A percentile compares a stretch with the other conserved stretches of the same genome.
Evolutionary conservation across 2,797 vertebrate genomes (phyloP).

Genomic region (Nyctibius grandis): DNA sequence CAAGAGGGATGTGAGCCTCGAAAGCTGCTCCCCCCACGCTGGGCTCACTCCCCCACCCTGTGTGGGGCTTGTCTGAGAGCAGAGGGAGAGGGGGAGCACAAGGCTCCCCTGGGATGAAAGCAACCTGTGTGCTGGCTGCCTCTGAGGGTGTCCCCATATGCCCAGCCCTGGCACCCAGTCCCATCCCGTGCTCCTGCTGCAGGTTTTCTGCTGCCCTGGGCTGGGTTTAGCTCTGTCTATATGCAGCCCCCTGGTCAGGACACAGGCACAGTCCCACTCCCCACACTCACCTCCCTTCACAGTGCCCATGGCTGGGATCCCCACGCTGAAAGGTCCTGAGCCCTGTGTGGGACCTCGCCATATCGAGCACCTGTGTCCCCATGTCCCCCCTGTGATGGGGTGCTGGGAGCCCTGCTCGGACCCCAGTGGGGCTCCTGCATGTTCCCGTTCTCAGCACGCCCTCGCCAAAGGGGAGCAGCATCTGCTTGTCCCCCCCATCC

Average conservation of each 20-base stretch:
- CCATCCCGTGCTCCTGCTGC: rapidly evolving
- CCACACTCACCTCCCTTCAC: rapidly evolving
- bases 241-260: rapidly evolving
- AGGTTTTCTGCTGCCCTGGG: not conserved
- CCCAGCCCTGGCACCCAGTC: not conserved
- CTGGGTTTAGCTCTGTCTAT: not conserved
- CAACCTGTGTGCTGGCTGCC: not conserved
- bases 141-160: not conserved
- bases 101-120: not conserved
- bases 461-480: not conserved
- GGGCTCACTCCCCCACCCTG: not conserved
- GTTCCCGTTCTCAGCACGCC: not conserved
- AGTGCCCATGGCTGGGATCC: rapidly evolving
- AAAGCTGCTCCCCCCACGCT: not conserved
- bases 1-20: not conserved
- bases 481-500: not conserved
- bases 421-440: not conserved
- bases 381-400: rapidly evolving
- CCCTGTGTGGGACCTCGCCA: rapidly evolving
- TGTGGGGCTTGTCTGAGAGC: not conserved
- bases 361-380: not conserved
- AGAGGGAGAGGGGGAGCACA: not conserved
- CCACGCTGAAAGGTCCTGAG: not conserved
- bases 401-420: not conserved
- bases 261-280: not conserved